A percentile compares a stretch with the other conserved stretches of the same genome.
phyloP scores from a whole-genome alignment of 2,888 invertebrate genomes.

The Timema podura region DNA sequence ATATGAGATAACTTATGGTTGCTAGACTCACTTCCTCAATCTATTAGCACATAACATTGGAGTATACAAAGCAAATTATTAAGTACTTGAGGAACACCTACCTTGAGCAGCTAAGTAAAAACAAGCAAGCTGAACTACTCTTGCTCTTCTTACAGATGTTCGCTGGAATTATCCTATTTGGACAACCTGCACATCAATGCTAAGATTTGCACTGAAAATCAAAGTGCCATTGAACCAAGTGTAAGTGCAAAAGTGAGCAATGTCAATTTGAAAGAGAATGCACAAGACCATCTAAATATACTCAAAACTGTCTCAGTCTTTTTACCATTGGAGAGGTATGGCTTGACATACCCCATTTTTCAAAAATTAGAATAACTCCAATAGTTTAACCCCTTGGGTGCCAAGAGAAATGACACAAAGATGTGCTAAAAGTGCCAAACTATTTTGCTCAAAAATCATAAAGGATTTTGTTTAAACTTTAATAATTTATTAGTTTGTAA shows the following conservation, averaged over 20 bases:
- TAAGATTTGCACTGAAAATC: conserved; percentile 16
- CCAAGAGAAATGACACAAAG: too few species aligned
- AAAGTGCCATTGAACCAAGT: conserved; percentile 5
- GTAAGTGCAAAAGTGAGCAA: conserved; percentile 7
- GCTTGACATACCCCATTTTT: neutral
- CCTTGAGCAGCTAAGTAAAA: conserved; percentile 14
- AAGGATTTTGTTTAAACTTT: too few species aligned
- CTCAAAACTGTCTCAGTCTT: neutral
- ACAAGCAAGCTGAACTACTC: conserved; percentile 10
- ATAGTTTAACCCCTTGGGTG: neutral
- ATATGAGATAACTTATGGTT: conserved; percentile 6
- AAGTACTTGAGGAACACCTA: conserved; percentile 17
- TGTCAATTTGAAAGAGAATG: conserved; percentile 15
- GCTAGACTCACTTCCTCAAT: conserved; percentile 10
- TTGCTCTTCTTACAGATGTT: neutral
- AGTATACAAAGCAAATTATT: conserved; percentile 9
- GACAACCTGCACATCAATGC: conserved; percentile 15
- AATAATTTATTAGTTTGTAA: too few species aligned
- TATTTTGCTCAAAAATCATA: too few species aligned
- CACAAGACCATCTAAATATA: conserved; percentile 1
- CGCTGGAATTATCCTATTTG: neutral
- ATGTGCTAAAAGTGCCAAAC: too few species aligned
- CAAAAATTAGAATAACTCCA: neutral
- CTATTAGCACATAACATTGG: conserved; percentile 13
- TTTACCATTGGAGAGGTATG: neutral